phyloP scores from a whole-genome alignment of 2,113 vertebrate species.

The Seriola dumerili region DNA sequence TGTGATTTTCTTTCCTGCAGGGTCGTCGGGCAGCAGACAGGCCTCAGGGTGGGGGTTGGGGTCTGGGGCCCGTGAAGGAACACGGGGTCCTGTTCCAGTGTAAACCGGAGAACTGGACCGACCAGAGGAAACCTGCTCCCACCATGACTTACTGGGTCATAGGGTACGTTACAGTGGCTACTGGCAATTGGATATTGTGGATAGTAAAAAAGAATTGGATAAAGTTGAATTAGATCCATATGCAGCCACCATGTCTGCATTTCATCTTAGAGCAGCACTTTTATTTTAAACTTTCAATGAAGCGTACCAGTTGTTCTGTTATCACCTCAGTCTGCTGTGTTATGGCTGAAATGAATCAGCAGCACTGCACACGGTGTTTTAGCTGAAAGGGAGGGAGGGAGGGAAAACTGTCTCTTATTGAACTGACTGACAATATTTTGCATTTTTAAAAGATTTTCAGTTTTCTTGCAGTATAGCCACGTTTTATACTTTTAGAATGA shows the following conservation, averaged over 20 bases:
- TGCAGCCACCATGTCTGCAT: neutral
- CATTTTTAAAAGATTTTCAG: no score
- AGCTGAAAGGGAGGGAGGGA: no score
- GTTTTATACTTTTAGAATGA: no score
- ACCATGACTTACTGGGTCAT: slow-evolving; percentile 98
- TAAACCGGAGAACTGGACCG: slow-evolving; percentile 92
- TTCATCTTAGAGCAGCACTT: neutral
- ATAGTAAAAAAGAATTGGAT: neutral
- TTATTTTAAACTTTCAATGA: neutral
- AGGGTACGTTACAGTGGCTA: slow-evolving; percentile 83
- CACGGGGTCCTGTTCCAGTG: slow-evolving; percentile 96
- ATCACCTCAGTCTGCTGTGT: no score
- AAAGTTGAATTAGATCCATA: neutral
- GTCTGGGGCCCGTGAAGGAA: slow-evolving; percentile 88
- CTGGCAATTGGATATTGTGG: neutral
- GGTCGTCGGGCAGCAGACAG: slow-evolving; percentile 58
- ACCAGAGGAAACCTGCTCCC: slow-evolving; percentile 92
- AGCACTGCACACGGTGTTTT: no score
- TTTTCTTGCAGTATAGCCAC: no score
- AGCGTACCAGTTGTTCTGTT: no score
- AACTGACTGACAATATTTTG: no score
- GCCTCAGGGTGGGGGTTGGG: slow-evolving; percentile 70
- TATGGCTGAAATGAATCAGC: no score
- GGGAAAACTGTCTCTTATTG: no score
- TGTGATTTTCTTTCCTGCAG: slow-evolving; percentile 32